A percentile compares a stretch with the other conserved stretches of the same genome.
These are phyloP conservation scores for Poeciliopsis retropinna DNA, from an alignment of 2,113 vertebrate genomes.

Conservation along the genomic window DNA sequence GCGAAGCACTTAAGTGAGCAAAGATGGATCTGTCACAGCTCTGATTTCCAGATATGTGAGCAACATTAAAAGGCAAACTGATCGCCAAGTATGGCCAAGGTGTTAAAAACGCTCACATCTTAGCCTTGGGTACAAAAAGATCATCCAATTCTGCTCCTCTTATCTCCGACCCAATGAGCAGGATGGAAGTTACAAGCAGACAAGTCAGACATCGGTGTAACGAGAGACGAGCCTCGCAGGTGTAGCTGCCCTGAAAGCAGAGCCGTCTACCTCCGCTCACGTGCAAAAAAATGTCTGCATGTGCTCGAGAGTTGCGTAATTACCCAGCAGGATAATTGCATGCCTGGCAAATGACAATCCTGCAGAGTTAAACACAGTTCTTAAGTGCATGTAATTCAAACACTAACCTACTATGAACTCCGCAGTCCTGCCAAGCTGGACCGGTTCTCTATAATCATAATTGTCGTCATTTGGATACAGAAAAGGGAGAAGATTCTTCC, in stretches of 20 bases:
- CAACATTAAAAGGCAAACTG: not conserved
- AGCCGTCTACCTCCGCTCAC: slow-evolving; percentile 2
- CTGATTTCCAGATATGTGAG: slow-evolving; percentile 13
- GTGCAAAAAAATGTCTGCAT: slow-evolving; percentile 35
- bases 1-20: slow-evolving; percentile 3
- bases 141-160: not conserved
- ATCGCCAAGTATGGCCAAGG: not conserved
- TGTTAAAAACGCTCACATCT: too few species aligned
- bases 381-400: slow-evolving; percentile 65
- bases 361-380: slow-evolving; percentile 64
- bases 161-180: not conserved
- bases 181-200: not conserved
- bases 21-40: slow-evolving; percentile 21
- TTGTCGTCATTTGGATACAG: slow-evolving; percentile 25
- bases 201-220: not conserved
- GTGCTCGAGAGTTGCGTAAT: slow-evolving; percentile 58
- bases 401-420: slow-evolving; percentile 61
- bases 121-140: not conserved
- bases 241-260: slow-evolving; percentile 20
- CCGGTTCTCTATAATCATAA: slow-evolving; percentile 63
- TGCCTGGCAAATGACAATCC: slow-evolving; percentile 64
- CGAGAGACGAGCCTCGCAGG: not conserved
- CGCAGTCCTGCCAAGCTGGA: slow-evolving; percentile 43
- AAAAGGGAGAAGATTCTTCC: slow-evolving; percentile 14
- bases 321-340: slow-evolving; percentile 44